Conservation (phyloP, 1,140 invertebrate species). For the Eurosta solidaginis region DNA sequence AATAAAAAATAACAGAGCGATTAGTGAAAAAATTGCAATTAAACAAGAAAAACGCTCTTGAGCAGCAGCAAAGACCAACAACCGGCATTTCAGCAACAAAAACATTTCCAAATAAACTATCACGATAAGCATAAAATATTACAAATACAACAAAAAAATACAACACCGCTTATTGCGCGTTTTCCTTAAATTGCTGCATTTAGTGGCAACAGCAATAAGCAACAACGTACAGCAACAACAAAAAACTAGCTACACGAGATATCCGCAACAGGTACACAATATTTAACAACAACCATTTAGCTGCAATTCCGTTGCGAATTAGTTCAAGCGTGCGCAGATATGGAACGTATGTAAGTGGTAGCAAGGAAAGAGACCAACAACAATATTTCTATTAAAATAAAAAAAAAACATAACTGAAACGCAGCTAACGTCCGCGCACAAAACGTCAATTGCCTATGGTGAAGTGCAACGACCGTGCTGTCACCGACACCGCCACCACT, state of each 20-base stretch:
- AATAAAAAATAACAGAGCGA: no score
- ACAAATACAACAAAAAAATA: background rate
- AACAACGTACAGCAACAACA: background rate
- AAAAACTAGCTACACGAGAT: constrained; percentile 48
- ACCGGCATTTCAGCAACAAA: constrained; percentile 16
- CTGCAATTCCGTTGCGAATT: constrained; percentile 5
- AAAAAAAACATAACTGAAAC: background rate
- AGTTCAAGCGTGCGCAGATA: constrained; percentile 18
- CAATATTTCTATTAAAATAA: background rate
- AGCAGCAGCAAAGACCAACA: constrained; percentile 12
- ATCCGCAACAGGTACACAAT: constrained; percentile 54
- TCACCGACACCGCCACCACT: background rate
- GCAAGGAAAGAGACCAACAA: no score
- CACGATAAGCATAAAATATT: background rate
- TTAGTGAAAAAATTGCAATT: background rate
- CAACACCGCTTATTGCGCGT: background rate
- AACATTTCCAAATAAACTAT: background rate
- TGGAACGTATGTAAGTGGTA: no score
- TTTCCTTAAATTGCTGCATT: constrained; percentile 22
- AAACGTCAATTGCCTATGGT: background rate
- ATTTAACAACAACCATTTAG: constrained; percentile 32
- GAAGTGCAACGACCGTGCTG: constrained; percentile 6
- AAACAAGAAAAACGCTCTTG: background rate
- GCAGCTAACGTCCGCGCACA: background rate
- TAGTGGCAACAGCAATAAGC: background rate